Conservation (phyloP, 2,888 invertebrate genomes). For the Erebia palarica region DNA sequence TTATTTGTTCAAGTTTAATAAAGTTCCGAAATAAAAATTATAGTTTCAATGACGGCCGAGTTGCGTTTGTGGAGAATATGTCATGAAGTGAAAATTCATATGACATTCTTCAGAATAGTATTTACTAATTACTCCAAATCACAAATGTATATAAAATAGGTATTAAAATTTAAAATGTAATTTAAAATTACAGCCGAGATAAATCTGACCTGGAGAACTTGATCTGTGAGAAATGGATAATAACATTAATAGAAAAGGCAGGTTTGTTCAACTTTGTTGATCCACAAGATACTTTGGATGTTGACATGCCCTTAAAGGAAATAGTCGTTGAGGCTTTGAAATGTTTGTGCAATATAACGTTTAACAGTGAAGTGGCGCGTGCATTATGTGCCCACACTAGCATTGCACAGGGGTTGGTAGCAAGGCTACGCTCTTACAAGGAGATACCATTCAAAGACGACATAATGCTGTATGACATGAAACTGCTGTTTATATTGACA, state of each 20-base stretch:
- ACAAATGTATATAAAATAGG: too few relatives aligned
- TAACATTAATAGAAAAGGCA: slow-evolving; percentile 85
- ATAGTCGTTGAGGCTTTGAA: slow-evolving; percentile 91
- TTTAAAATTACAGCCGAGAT: slow-evolving; percentile 85
- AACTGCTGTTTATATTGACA: slow-evolving; percentile 93
- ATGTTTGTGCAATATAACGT: slow-evolving; percentile 94
- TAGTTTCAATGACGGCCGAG: not conserved
- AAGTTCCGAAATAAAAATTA: not conserved
- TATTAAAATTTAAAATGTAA: too few relatives aligned
- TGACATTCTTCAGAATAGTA: not conserved
- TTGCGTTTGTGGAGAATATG: not conserved
- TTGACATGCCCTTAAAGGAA: slow-evolving; percentile 73
- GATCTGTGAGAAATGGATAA: slow-evolving; percentile 86
- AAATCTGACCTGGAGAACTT: slow-evolving; percentile 87
- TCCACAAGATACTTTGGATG: slow-evolving; percentile 60
- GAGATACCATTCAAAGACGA: slow-evolving; percentile 85
- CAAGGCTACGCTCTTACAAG: slow-evolving; percentile 86
- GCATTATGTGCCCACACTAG: slow-evolving; percentile 81
- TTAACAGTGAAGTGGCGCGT: slow-evolving; percentile 82
- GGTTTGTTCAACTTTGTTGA: slow-evolving; percentile 79
- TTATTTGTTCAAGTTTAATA: not conserved
- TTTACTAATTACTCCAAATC: too few relatives aligned
- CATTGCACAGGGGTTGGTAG: slow-evolving; percentile 87
- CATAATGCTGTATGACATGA: slow-evolving; percentile 93
- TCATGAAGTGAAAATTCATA: not conserved